Conservation (phyloP, 1,140 invertebrate species). For the Cyrtorhinus lividipennis region DNA sequence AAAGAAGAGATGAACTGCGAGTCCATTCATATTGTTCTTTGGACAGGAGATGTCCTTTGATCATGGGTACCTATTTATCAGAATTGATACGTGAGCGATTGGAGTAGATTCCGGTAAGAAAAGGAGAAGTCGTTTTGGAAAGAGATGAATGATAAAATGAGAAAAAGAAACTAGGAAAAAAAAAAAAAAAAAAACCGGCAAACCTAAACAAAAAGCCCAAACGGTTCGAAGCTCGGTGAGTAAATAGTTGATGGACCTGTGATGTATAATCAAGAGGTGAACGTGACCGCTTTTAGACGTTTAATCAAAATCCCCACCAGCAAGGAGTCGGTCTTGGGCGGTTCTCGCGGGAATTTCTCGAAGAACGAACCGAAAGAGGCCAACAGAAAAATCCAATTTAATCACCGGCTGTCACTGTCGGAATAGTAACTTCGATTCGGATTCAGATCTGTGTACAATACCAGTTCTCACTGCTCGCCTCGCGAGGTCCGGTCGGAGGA, state of each 20-base stretch:
- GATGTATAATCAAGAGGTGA: constrained; percentile 9
- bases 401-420: background rate
- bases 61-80: too few relatives aligned
- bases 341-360: background rate
- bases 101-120: too few relatives aligned
- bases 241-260: constrained; percentile 9
- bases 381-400: background rate
- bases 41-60: too few relatives aligned
- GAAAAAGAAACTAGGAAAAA: background rate
- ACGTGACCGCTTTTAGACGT: constrained; percentile 9
- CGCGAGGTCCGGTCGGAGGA: background rate
- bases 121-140: too few relatives aligned
- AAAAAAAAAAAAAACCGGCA: background rate
- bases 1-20: too few relatives aligned
- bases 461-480: background rate
- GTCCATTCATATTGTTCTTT: too few relatives aligned
- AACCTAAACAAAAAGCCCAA: background rate
- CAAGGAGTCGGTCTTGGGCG: background rate
- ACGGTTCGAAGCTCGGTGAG: background rate
- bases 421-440: background rate
- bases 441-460: constrained; percentile 6
- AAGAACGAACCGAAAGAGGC: background rate
- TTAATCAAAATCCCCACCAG: constrained; percentile 5
- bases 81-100: too few relatives aligned
- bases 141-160: too few relatives aligned